Percentiles rank a stretch among this genome's conserved stretches.
phyloP scores from a whole-genome alignment of 2,888 invertebrate genomes.

The Sinelater perroti region DNA sequence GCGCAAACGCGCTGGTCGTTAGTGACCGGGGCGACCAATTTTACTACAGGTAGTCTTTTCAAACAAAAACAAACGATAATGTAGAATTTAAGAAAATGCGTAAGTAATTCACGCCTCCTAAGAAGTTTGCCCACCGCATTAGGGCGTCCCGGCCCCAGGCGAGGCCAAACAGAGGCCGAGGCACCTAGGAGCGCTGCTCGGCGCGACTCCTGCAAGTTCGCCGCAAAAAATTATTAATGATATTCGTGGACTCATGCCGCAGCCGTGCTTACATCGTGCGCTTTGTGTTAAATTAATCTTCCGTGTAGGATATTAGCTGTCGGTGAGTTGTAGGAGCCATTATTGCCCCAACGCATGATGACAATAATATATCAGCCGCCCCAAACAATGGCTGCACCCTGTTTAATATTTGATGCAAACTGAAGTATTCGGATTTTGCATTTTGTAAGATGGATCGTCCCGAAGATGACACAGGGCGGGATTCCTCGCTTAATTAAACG shows the following conservation, averaged over 20 bases:
- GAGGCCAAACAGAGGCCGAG: constrained; percentile 2
- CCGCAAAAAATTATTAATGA: constrained; percentile 30
- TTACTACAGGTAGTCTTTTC: constrained; percentile 13
- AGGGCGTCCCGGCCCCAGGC: background rate
- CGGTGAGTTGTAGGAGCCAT: constrained; percentile 48
- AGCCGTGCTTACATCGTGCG: constrained; percentile 42
- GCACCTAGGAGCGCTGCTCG: too few species aligned
- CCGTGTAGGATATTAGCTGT: constrained; percentile 51
- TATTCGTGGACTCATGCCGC: constrained; percentile 29
- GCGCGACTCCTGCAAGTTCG: too few species aligned
- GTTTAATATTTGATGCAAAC: constrained; percentile 56
- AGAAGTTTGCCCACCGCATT: constrained; percentile 4
- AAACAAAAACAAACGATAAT: constrained; percentile 12
- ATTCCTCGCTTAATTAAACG: constrained; percentile 13
- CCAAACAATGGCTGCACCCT: constrained; percentile 55
- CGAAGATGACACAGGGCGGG: constrained; percentile 16
- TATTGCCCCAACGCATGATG: constrained; percentile 49
- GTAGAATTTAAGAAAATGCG: constrained; percentile 12
- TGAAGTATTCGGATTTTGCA: constrained; percentile 38
- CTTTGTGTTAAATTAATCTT: constrained; percentile 53
- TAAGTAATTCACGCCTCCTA: constrained; percentile 13
- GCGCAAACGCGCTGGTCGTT: constrained; percentile 41
- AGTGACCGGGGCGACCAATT: constrained; percentile 32
- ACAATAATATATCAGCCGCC: constrained; percentile 54
- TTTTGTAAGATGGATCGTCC: constrained; percentile 24